A percentile compares a stretch with the other conserved stretches of the same genome.
These are phyloP conservation scores for Ectemnius cavifrons DNA, from an alignment of 2,888 invertebrate genomes.

Conservation along the genomic window DNA sequence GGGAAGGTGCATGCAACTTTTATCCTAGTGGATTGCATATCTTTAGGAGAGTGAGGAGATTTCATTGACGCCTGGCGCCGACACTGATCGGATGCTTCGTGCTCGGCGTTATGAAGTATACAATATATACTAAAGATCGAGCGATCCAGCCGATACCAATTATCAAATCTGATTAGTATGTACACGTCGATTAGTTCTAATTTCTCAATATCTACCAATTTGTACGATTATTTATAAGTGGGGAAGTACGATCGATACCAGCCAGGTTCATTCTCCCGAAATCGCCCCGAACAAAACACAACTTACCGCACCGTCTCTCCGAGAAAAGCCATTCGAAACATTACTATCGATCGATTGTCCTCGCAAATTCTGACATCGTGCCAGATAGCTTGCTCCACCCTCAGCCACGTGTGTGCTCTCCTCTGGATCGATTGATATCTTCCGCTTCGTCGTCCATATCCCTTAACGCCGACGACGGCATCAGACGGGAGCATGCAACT, in stretches of 20 bases:
- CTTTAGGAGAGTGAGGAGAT: background rate
- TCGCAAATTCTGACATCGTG: conserved; percentile 53
- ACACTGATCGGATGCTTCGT: conserved; percentile 1
- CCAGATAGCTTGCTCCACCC: conserved; percentile 25
- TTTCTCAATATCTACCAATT: conserved; percentile 38
- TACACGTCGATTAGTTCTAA: conserved; percentile 38
- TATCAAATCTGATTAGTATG: conserved; percentile 41
- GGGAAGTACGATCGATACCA: conserved; percentile 39
- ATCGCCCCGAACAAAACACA: conserved; percentile 14
- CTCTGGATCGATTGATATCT: background rate
- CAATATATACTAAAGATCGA: background rate
- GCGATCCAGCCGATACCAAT: conserved; percentile 27
- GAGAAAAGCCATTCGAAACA: conserved; percentile 43
- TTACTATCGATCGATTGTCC: conserved; percentile 59
- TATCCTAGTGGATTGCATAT: background rate
- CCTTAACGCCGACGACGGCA: conserved; percentile 6
- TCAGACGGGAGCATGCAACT: background rate
- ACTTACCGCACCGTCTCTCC: conserved; percentile 27
- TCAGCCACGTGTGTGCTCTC: conserved; percentile 17
- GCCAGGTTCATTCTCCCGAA: conserved; percentile 12
- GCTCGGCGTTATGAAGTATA: conserved; percentile 1
- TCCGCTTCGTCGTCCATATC: background rate
- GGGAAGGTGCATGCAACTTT: conserved; percentile 3
- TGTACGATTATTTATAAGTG: conserved; percentile 47
- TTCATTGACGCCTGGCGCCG: background rate